Base-by-base conservation (phyloP, 2,113 vertebrate genomes). In the Pseudolaguvia tuberculata region DNA sequence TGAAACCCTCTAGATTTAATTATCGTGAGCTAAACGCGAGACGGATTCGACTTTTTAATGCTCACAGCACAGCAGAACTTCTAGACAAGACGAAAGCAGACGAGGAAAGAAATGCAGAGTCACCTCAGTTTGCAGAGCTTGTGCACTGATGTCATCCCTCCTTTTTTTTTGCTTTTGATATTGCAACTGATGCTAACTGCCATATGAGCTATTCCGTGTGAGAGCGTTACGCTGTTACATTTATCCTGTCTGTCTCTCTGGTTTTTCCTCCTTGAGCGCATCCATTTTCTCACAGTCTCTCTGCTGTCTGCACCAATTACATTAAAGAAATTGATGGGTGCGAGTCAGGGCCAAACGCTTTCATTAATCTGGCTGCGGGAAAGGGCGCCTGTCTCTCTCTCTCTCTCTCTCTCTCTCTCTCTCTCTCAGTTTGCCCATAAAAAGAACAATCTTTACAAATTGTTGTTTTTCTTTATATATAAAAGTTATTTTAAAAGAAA, bases 271-370 rank as follows among this genome's bases (percentile, higher is more conserved):
- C 42, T 18, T 55, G 59, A 17, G 25, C 52, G 50, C 48, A 71
- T 70, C 50, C 58, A 48, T 50, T 53, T 63, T 71, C 25, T 76
- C 15, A 21, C 47, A 50, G 50, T 66, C 61, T 53, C 66, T 52
- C 75, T 65, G 51, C 72, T 69, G 55, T 82, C 68, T 63, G 59
- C 27, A 57, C 73, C 66, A 79, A 79, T 79, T 83, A 80, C 81
- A 80, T 83, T 83, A 82, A 55, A 76, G 63, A 78, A 75, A 78
- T 78, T 80, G 78, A 82, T 83, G 76, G 65, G 58, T 61, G 42
- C 35, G 71, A 74, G 74, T 23, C 31, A 56, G 73, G 77, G 73
- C 73, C 74, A 65, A 72, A 73, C 66, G 29, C 48, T 68, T 77
- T 79, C 73, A 79, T 79, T 73, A 73, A 79, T 53, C 77, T 81